Base-by-base conservation (phyloP, 2,113 vertebrate genomes). In the rabbit (Oryctolagus cuniculus) region DNA sequence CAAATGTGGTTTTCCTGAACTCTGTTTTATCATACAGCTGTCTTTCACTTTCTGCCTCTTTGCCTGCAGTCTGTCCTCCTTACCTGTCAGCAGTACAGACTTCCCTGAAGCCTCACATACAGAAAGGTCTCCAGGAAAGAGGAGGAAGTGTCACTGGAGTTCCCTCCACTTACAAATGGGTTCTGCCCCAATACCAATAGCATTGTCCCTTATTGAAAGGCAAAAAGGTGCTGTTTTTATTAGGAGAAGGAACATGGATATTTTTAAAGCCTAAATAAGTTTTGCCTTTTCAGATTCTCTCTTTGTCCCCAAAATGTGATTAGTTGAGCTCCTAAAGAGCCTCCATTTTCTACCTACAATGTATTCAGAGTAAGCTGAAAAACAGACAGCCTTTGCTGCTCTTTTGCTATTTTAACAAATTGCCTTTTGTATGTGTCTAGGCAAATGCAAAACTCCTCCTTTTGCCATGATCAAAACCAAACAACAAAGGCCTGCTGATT, bases 391-490 rank as follows among this genome's bases (percentile, higher is more conserved):
- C 29, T 78, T 95, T 87, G 77, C 77, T 97, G 86, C 64, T 92
- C 94, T 96, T 97, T 95, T 96, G 73, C 95, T 89, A 44, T 79
- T 95, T 67, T 88, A 96, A 95, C 93, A 83, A 88, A 95, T 90
- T 95, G 70, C 84, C 87, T 90, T 82, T 89, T 93, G 10, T 87
- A 51, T 93, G 64, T 93, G 29, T 91, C 24, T 85, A 91, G 74
- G 34, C 72, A 95, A 89, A 72, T 36, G 16, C 86, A 77, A 75
- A 94, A 55, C 24, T 94, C 38, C 70, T 96, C 77, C 25, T 97
- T 97, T 96, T 89, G 73, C 75, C 70, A 29, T 93, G 82, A 96
- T 97, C 90, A 97, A 98, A 97, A 97, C 16, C 79, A 19, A 96
- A 95, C 27, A 97, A 93, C 90, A 97, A 96, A 97, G 78, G 2